Conservation (phyloP, 2,888 invertebrate genomes). For the Agrochola litura region DNA sequence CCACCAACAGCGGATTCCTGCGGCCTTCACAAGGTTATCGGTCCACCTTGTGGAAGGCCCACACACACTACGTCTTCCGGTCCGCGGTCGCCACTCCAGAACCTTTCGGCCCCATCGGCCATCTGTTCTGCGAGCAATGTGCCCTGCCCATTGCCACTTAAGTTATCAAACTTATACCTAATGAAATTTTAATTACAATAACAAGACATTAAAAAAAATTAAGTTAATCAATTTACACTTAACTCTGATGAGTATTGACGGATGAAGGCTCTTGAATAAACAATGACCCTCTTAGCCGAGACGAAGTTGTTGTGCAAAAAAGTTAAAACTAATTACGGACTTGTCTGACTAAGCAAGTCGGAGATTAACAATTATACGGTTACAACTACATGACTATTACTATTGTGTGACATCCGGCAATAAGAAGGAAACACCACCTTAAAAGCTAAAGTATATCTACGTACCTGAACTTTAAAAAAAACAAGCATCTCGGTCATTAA, state of each 20-base stretch:
- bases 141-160: too few species aligned
- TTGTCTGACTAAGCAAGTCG: conserved; percentile 24
- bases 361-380: conserved; percentile 53
- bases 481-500: not conserved
- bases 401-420: conserved; percentile 25
- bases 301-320: conserved; percentile 44
- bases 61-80: too few species aligned
- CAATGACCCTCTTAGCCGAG: conserved; percentile 55
- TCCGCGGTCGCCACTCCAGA: too few species aligned
- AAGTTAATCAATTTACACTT: conserved; percentile 29
- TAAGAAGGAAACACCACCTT: not conserved
- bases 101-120: too few species aligned
- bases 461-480: not conserved
- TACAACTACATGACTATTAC: conserved; percentile 22
- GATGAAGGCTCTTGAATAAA: conserved; percentile 45
- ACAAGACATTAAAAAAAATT: conserved; percentile 9
- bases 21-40: too few species aligned
- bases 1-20: too few species aligned
- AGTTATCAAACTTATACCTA: conserved; percentile 1
- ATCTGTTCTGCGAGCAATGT: too few species aligned
- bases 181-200: not conserved
- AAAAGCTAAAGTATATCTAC: not conserved
- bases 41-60: too few species aligned
- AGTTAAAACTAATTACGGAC: conserved; percentile 48
- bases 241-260: conserved; percentile 46